A percentile compares a stretch with the other conserved stretches of the same genome.
phyloP scores from a whole-genome alignment of 2,888 invertebrate species.

The Ochropleura plecta region DNA sequence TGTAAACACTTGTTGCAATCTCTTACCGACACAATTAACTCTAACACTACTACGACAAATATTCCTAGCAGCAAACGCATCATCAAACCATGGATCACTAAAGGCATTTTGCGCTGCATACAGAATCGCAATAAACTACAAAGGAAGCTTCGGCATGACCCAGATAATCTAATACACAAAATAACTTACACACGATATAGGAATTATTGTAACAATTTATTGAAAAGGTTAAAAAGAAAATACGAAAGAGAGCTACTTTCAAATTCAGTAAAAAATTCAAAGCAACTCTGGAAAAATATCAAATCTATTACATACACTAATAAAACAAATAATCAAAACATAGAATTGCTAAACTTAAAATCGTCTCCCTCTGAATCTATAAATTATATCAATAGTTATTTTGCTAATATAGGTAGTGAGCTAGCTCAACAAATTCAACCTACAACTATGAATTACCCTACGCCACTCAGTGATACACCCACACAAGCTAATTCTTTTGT shows the following conservation, averaged over 20 bases:
- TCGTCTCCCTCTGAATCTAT: neutral
- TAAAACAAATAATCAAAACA: conserved; percentile 5
- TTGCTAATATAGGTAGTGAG: conserved; percentile 1
- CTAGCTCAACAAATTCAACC: conserved; percentile 1
- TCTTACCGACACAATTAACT: no score
- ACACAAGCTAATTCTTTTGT: conserved; percentile 21
- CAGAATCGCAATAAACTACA: conserved; percentile 27
- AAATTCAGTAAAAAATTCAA: conserved; percentile 12
- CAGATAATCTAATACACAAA: conserved; percentile 12
- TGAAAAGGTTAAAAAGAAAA: neutral
- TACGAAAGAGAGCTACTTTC: conserved; percentile 9
- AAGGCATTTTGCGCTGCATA: no score
- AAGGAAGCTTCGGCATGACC: conserved; percentile 7
- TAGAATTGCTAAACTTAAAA: conserved; percentile 14
- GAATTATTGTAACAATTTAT: no score
- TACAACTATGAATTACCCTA: neutral
- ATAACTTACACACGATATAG: conserved; percentile 1
- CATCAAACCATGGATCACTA: no score
- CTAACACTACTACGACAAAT: no score
- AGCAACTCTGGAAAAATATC: conserved; percentile 20
- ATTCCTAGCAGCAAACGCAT: no score
- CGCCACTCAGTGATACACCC: neutral
- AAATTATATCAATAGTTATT: no score
- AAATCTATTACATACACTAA: neutral
- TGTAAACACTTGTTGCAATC: no score